These are phyloP conservation scores for Drosophila auraria DNA, from an alignment of 1,140 invertebrate genomes.

Conservation along the genomic window DNA sequence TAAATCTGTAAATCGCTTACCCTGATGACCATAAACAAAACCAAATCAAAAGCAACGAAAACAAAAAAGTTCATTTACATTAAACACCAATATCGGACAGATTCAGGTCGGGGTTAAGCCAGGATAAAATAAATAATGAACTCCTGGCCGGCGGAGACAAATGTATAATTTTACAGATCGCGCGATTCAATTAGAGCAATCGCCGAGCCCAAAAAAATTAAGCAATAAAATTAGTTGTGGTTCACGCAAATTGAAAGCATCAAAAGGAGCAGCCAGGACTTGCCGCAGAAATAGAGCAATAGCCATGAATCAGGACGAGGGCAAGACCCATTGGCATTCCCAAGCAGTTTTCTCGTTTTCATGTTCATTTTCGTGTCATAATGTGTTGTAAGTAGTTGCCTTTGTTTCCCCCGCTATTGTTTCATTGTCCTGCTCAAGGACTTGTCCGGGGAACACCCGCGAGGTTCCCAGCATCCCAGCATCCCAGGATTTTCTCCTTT, in stretches of 20 bases:
- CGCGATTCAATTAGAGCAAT: constrained; percentile 72
- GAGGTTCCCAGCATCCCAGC: constrained; percentile 61
- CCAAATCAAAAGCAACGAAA: constrained; percentile 28
- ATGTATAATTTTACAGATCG: constrained; percentile 78
- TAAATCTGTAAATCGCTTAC: constrained; percentile 51
- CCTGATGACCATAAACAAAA: constrained; percentile 44
- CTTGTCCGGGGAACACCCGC: constrained; percentile 74
- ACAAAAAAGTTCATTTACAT: constrained; percentile 69
- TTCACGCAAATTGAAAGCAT: constrained; percentile 80
- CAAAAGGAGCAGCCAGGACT: constrained; percentile 65
- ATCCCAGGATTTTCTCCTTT: constrained; percentile 13
- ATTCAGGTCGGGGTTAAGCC: constrained; percentile 1
- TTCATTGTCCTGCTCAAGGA: constrained; percentile 63
- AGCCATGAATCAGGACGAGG: constrained; percentile 76
- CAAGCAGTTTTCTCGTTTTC: constrained; percentile 41
- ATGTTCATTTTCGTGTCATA: constrained; percentile 70
- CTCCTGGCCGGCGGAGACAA: constrained; percentile 49
- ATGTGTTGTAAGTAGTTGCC: constrained; percentile 81
- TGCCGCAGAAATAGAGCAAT: constrained; percentile 78
- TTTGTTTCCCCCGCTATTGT: constrained; percentile 73
- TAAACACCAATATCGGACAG: constrained; percentile 37
- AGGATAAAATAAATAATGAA: constrained; percentile 74
- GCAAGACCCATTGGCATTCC: constrained; percentile 56
- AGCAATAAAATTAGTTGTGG: constrained; percentile 85
- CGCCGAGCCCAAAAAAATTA: constrained; percentile 74